Evolutionary conservation across 2,888 invertebrate species (phyloP).

Genomic region (Cataglyphis cursor): DNA sequence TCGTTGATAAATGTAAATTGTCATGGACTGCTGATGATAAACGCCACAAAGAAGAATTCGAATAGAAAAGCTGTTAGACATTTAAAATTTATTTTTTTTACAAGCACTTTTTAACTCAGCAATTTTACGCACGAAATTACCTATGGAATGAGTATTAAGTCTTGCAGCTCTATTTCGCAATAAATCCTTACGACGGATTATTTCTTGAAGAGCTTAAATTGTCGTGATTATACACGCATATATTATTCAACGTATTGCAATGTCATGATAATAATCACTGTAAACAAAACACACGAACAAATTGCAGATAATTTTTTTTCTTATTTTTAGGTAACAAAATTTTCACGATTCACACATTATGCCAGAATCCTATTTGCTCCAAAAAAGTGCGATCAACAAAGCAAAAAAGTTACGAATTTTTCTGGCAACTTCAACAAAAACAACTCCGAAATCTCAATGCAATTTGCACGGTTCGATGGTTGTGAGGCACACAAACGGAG

Average conservation of each 20-base stretch:
- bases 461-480: not conserved
- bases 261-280: not conserved
- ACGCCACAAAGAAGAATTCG: not conserved
- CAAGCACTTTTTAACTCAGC: not conserved
- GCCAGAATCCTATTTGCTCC: not conserved
- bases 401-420: not conserved
- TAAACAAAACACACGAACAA: slow-evolving; percentile 23
- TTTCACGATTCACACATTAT: not conserved
- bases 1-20: not conserved
- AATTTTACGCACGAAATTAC: not conserved
- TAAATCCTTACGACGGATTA: not conserved
- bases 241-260: not conserved
- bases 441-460: not conserved
- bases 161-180: not conserved
- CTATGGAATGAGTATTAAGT: not conserved
- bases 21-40: not conserved
- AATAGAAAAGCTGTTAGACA: not conserved
- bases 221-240: not conserved
- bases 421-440: not conserved
- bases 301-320: not conserved
- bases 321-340: not conserved
- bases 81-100: not conserved
- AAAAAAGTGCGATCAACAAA: not conserved
- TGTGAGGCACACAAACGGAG: slow-evolving; percentile 30
- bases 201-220: not conserved